Evolutionary conservation across 1,140 invertebrate genomes (phyloP).

Genomic region (Bombus superbus): DNA sequence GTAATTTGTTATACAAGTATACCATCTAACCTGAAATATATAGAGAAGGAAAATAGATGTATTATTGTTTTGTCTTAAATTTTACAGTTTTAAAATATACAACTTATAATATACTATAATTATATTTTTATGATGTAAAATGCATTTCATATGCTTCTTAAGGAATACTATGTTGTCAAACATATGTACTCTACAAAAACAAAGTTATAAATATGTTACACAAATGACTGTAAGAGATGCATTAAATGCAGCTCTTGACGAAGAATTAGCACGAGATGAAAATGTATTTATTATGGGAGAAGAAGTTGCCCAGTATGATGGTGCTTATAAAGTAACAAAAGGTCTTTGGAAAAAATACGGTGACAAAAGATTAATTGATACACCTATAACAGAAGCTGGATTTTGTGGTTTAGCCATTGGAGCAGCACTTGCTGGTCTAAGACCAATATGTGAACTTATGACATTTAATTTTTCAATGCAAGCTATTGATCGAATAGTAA

Average conservation of each 20-base stretch:
- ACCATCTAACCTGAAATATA: not conserved
- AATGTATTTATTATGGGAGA: constrained; percentile 96
- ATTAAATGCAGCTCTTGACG: constrained; percentile 95
- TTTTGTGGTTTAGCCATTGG: constrained; percentile 97
- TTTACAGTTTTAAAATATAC: not conserved
- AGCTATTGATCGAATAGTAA: constrained; percentile 90
- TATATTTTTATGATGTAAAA: constrained; percentile 10
- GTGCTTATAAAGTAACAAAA: constrained; percentile 96
- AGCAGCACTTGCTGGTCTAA: constrained; percentile 92
- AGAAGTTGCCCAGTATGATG: constrained; percentile 98
- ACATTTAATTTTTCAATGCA: constrained; percentile 92
- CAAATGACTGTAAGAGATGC: constrained; percentile 95
- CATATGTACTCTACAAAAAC: not conserved
- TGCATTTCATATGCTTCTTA: constrained; percentile 21
- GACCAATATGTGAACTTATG: constrained; percentile 91
- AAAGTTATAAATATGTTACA: constrained; percentile 29
- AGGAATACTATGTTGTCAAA: not conserved
- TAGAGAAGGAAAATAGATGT: not conserved
- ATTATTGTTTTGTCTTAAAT: not conserved
- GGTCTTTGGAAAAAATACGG: constrained; percentile 98
- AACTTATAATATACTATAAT: not conserved
- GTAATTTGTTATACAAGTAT: not conserved
- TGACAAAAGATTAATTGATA: constrained; percentile 97
- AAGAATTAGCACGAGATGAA: constrained; percentile 96
- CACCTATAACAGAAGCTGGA: constrained; percentile 99